Base-by-base conservation (phyloP, 2,113 vertebrate species). In the Tachysurus vachellii region DNA sequence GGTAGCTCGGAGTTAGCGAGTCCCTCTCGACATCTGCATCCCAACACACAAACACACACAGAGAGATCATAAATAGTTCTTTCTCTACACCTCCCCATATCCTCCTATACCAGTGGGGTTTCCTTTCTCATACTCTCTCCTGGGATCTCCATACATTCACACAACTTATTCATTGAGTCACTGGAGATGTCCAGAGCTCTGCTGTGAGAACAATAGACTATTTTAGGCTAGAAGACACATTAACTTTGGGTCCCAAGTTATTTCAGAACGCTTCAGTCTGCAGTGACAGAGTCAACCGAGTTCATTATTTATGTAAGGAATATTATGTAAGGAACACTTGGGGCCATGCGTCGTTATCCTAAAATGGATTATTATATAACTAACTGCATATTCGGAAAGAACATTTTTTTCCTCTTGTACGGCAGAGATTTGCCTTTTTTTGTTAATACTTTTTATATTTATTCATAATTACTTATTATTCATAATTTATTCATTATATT, bases 1-100 rank as follows among this genome's bases (percentile, higher is more conserved):
- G 71, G 23, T 57, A 75, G 68, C 31, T 44, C 12, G 36, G 70
- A 26, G 36, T n/a, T 4, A 17, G 36, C 36, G 36, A 28, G 36
- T 21, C 16, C 5, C 47, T 50, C 53, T 36, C 54, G 61, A 66
- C 68, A 31, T 31, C 54, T 36, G 31, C 53, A 7, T 44, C 31
- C 6, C 31, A 1, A 73, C n/a, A 61, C 66, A 87, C 80, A 83
- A 76, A 73, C 62, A 87, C 80, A 81, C 50, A 84, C 47, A 54
- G 6, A 6, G 4, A 57, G 86, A 83, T 66, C 70, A 88, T 66
- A 64, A 62, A 75, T 61, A n/a, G 44, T 10, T 28, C 47, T 66
- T 77, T 79, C 44, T 28, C 82, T 62, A 77, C 53, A 89, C 68
- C 42, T 47, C 36, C 83, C 54, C 10, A 59, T 54, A 83, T 64